Conservation (phyloP, 2,113 vertebrate genomes). For the Notothenia coriiceps region DNA sequence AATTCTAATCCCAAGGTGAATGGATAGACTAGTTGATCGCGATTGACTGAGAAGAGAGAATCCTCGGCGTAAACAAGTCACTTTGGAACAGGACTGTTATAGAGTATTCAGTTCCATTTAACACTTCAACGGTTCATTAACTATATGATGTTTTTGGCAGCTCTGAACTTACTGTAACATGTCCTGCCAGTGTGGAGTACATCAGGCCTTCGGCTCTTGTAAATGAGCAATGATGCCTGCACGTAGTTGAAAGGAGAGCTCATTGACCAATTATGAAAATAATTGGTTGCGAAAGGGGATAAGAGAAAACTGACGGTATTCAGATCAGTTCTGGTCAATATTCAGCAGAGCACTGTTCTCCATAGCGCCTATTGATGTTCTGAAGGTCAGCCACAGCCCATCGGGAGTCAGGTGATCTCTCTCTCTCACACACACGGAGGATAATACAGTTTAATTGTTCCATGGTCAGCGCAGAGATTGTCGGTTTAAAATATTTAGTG, state of each 20-base stretch:
- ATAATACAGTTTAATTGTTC: not conserved
- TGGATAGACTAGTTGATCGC: not conserved
- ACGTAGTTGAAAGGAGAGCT: conserved; percentile 14
- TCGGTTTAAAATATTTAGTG: not conserved
- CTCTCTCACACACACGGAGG: not conserved
- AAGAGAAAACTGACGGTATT: conserved; percentile 17
- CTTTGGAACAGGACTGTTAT: not conserved
- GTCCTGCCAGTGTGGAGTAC: not conserved
- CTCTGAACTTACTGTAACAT: not conserved
- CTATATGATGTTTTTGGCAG: not conserved
- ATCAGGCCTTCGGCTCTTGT: not conserved
- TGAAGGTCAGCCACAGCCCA: conserved; percentile 40
- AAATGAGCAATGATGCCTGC: conserved; percentile 25
- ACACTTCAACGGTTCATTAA: too few species aligned
- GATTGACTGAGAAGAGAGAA: not conserved
- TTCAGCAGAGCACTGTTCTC: conserved; percentile 25
- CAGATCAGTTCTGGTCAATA: conserved; percentile 52
- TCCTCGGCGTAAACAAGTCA: not conserved
- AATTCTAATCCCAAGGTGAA: not conserved
- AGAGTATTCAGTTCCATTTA: not conserved
- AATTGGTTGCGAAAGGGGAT: conserved; percentile 41
- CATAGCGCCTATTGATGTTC: conserved; percentile 30
- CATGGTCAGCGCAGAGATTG: not conserved
- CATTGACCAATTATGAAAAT: conserved; percentile 38
- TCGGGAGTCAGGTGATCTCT: not conserved